Percentiles rank a stretch among this genome's conserved stretches.
phyloP scores from a whole-genome alignment of 1,140 invertebrate genomes.

The Cyphomyrmex costatus region DNA sequence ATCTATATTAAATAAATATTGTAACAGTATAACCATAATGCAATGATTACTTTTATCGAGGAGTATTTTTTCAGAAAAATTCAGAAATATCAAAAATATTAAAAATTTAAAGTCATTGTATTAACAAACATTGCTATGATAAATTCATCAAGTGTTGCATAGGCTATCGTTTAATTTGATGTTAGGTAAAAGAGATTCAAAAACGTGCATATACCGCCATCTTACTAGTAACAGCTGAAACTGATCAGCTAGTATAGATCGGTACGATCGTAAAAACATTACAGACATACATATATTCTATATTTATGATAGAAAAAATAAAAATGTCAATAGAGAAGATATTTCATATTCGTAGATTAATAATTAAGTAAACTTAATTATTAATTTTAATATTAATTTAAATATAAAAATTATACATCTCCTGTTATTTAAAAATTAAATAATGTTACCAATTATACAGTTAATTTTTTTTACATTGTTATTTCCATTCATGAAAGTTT shows the following conservation, averaged over 20 bases:
- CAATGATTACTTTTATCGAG: neutral
- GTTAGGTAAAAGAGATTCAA: neutral
- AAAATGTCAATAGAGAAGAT: neutral
- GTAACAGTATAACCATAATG: neutral
- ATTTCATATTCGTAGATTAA: neutral
- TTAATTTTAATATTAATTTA: neutral
- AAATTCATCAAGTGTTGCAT: neutral
- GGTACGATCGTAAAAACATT: neutral
- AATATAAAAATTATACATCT: neutral
- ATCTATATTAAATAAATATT: neutral
- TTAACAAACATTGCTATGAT: neutral
- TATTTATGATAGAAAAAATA: neutral
- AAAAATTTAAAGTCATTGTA: neutral
- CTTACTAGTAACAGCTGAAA: neutral
- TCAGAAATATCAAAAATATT: constrained; percentile 10
- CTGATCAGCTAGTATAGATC: neutral
- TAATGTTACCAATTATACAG: neutral
- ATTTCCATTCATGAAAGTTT: too few relatives aligned
- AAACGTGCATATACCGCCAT: constrained; percentile 15
- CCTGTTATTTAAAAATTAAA: neutral
- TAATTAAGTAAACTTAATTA: neutral
- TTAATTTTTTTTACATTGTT: too few relatives aligned
- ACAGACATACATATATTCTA: neutral
- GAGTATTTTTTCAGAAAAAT: neutral
- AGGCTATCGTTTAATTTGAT: neutral